Percentiles rank a stretch among this genome's conserved stretches.
Evolutionary conservation across 2,797 vertebrate species (phyloP).

Genomic region (Peromyscus eremicus): DNA sequence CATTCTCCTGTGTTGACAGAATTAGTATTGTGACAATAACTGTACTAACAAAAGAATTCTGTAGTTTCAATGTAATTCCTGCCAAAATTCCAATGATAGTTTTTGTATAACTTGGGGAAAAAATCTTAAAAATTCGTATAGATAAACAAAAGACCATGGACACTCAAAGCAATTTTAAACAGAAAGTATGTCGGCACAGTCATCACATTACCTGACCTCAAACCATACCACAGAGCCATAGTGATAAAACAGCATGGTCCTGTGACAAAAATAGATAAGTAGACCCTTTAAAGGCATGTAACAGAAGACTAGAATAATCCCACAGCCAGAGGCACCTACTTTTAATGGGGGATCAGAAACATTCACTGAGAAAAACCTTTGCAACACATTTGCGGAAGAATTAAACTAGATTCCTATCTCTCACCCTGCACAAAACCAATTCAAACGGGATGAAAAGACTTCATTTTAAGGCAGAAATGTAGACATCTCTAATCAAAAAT

Average conservation of each 20-base stretch:
- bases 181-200: neutral
- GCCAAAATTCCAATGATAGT: neutral
- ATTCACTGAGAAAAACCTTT: neutral
- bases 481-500: neutral
- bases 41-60: neutral
- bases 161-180: neutral
- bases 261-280: neutral
- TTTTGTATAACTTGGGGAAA: neutral
- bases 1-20: neutral
- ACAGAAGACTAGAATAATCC: neutral
- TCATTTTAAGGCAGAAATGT: neutral
- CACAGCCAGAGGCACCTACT: neutral
- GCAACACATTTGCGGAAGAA: neutral
- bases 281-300: neutral
- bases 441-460: neutral
- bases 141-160: neutral
- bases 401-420: neutral
- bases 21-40: neutral
- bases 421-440: neutral
- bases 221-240: neutral
- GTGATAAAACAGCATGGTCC: neutral
- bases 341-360: neutral
- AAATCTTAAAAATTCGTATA: neutral
- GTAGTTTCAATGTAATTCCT: neutral
- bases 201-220: neutral